Evolutionary conservation across 2,888 invertebrate species (phyloP).

Genomic region (Megamerina dolium): DNA sequence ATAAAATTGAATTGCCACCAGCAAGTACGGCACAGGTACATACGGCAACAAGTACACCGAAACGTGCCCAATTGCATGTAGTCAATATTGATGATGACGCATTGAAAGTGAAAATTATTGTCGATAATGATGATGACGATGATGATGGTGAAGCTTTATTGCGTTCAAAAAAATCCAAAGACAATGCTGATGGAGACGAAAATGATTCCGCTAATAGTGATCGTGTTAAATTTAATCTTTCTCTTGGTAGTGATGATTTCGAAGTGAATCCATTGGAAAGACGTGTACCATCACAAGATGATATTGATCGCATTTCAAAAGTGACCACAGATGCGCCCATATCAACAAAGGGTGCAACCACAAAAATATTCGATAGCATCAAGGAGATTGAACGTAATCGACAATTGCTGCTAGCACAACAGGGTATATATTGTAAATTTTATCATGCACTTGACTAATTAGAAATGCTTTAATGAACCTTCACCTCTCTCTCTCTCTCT

Average conservation of each 20-base stretch:
- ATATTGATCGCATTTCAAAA: slow-evolving; percentile 81
- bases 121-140: not conserved
- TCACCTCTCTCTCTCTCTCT: too few species aligned
- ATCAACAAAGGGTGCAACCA: slow-evolving; percentile 62
- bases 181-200: slow-evolving; percentile 3
- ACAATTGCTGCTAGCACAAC: slow-evolving; percentile 78
- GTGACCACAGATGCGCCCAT: slow-evolving; percentile 80
- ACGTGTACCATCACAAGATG: slow-evolving; percentile 71
- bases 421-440: slow-evolving; percentile 57
- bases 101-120: too few species aligned
- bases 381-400: slow-evolving; percentile 86
- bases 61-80: slow-evolving; percentile 35
- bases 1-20: slow-evolving; percentile 41
- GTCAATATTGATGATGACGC: slow-evolving; percentile 31
- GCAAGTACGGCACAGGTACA: too few species aligned
- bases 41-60: slow-evolving; percentile 36
- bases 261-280: slow-evolving; percentile 48
- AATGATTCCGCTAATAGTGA: slow-evolving; percentile 20
- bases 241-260: slow-evolving; percentile 47
- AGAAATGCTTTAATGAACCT: too few species aligned
- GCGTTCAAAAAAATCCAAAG: slow-evolving; percentile 28
- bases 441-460: too few species aligned
- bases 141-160: slow-evolving; percentile 26
- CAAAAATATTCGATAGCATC: slow-evolving; percentile 76
- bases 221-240: slow-evolving; percentile 43